Base-by-base conservation (phyloP, 2,797 vertebrate genomes). In the Pyrrhura leucotis region DNA sequence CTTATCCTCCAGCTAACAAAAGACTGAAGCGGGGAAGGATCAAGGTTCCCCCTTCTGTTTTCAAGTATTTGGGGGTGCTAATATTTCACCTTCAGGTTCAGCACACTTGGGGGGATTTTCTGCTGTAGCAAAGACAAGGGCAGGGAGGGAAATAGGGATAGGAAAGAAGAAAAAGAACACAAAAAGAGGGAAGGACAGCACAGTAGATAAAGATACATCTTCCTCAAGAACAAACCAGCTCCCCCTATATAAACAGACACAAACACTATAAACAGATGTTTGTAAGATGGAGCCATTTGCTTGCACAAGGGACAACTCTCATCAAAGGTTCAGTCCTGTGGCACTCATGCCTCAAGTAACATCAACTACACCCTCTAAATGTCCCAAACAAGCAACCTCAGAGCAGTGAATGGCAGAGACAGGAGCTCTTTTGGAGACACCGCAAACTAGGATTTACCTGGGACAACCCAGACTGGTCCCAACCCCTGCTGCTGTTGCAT, bases 351-450 rank as follows among this genome's bases (percentile, higher is more conserved):
- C 35, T 48, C 74, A 62, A 22, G 13, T 37, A 12, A 0, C 1
- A 11, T 7, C 44, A 51, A 11, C 50, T 2, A 26, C 13, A 12
- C 5, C 18, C 54, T 39, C 50, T 3, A 14, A 35, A 33, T 33
- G 54, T 40, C 78, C 81, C 61, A n/a, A 9, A 12, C 20, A 8
- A 18, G 23, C 15, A 33, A 39, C 33, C 25, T 40, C 6, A 3
- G 23, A 4, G 35, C 33, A 20, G 48, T 21, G 72, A 19, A 4
- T 0, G 47, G 67, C 2, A 0, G 4, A 18, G 28, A 40, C 12
- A 7, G 50, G 42, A 92, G 67, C 50, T 69, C 58, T 65, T 10
- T 8, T 10, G 28, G 33, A 48, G 58, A 3, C 18, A 20, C 2
- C 1, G 6, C 5, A 3, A 19, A 4, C 18, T 7, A 22, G 76